Conservation (phyloP, 2,888 invertebrate species). For the Chalcis sispes region DNA sequence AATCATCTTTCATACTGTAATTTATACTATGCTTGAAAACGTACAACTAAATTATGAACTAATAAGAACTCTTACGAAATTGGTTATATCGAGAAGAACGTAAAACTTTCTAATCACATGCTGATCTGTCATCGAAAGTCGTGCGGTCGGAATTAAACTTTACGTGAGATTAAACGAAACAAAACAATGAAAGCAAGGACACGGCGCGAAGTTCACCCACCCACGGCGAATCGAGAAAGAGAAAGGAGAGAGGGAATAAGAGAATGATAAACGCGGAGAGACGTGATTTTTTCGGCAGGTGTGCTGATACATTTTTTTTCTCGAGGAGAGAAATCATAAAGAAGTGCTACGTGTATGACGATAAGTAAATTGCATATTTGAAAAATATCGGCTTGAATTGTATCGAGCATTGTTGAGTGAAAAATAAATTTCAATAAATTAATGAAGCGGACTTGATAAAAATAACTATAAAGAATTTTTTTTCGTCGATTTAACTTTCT, state of each 20-base stretch:
- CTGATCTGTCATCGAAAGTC: slow-evolving; percentile 51
- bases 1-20: background rate
- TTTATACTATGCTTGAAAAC: too few relatives aligned
- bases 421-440: too few relatives aligned
- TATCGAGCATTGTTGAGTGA: too few relatives aligned
- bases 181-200: slow-evolving; percentile 17
- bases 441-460: too few relatives aligned
- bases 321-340: background rate
- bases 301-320: slow-evolving; percentile 8
- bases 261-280: slow-evolving; percentile 48
- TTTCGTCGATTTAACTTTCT: background rate
- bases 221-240: slow-evolving; percentile 51
- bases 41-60: too few relatives aligned
- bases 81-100: slow-evolving; percentile 16
- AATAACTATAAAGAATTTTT: too few relatives aligned
- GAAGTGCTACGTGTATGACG: background rate
- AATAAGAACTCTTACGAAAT: slow-evolving; percentile 28
- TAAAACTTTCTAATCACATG: slow-evolving; percentile 47
- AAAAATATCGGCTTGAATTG: too few relatives aligned
- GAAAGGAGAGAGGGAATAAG: too few relatives aligned
- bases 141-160: slow-evolving; percentile 19
- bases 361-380: background rate
- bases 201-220: slow-evolving; percentile 43
- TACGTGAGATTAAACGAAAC: slow-evolving; percentile 36
- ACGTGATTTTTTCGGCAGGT: slow-evolving; percentile 40